phyloP scores from a whole-genome alignment of 2,888 invertebrate species.

The Lymantria dispar region DNA sequence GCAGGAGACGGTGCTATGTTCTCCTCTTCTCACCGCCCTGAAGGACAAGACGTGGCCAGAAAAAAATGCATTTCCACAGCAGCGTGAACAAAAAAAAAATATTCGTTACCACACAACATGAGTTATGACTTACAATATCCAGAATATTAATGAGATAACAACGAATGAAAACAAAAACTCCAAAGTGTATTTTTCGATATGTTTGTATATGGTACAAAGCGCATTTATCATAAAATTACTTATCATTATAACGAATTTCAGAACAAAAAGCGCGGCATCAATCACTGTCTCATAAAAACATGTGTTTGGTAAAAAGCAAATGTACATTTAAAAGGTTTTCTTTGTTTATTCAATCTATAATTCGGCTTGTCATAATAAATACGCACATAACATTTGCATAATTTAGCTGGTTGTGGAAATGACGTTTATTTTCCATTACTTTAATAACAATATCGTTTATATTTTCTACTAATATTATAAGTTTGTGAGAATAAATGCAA shows the following conservation, averaged over 20 bases:
- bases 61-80: no score
- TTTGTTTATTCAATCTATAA: background rate
- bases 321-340: background rate
- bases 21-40: no score
- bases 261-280: background rate
- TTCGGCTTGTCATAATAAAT: background rate
- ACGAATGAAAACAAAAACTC: no score
- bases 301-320: background rate
- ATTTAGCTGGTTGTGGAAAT: background rate
- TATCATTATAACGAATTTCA: background rate
- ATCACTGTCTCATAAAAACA: slow-evolving; percentile 6
- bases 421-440: background rate
- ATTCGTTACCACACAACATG: no score
- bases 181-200: no score
- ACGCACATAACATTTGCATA: background rate
- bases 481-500: no score
- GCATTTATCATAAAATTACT: background rate
- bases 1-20: no score
- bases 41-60: no score
- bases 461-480: no score
- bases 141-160: no score
- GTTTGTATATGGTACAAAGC: background rate
- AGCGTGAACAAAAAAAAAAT: no score
- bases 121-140: no score
- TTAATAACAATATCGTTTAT: background rate